phyloP scores from a whole-genome alignment of 2,888 invertebrate species.

The Taenaris catops region DNA sequence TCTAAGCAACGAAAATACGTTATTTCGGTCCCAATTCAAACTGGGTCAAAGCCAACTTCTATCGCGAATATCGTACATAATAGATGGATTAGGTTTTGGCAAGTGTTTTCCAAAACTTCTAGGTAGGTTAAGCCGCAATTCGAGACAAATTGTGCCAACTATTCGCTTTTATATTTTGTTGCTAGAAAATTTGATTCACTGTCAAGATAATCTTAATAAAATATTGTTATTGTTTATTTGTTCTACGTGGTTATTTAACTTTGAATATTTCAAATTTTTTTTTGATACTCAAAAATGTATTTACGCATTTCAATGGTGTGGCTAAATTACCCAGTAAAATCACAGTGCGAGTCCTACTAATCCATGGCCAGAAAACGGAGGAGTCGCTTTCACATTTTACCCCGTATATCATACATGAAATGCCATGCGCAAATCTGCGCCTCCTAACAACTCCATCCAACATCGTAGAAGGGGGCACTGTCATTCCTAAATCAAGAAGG shows the following conservation, averaged over 20 bases:
- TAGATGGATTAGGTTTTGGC: constrained; percentile 26
- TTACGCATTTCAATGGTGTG: no score
- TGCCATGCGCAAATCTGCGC: no score
- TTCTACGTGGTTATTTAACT: neutral
- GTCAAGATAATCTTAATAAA: constrained; percentile 12
- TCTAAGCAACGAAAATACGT: constrained; percentile 5
- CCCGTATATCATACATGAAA: no score
- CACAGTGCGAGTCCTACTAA: no score
- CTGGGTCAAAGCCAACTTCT: constrained; percentile 23
- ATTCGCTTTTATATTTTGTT: constrained; percentile 14
- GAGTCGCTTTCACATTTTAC: no score
- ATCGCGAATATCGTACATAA: constrained; percentile 18
- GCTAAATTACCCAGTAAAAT: no score
- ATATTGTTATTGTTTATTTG: constrained; percentile 1
- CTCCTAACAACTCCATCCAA: no score
- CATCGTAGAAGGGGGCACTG: no score
- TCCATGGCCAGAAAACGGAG: no score
- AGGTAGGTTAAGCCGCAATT: constrained; percentile 21
- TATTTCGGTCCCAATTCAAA: constrained; percentile 15
- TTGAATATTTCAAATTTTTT: no score
- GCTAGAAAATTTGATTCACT: constrained; percentile 17
- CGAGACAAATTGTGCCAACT: constrained; percentile 18
- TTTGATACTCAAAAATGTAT: no score
- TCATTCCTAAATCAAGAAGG: no score
- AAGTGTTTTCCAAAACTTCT: constrained; percentile 22